A percentile compares a stretch with the other conserved stretches of the same genome.
Evolutionary conservation across 2,113 vertebrate species (phyloP).

Genomic region (Lucifuga dentata): DNA sequence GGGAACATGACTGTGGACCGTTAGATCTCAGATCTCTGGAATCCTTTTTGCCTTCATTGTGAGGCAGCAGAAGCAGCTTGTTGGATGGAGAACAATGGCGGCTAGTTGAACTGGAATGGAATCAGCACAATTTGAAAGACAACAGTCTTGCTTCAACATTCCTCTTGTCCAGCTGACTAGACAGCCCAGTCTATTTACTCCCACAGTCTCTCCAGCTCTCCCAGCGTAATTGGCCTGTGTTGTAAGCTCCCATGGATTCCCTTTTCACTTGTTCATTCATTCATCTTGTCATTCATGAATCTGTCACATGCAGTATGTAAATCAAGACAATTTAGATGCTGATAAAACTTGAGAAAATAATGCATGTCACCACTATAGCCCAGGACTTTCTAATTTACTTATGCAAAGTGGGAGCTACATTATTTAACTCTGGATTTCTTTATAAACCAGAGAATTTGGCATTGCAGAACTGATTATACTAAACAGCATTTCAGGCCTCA

Average conservation of each 20-base stretch:
- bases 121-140: slow-evolving; percentile 31
- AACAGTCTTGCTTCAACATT: slow-evolving; percentile 52
- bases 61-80: slow-evolving; percentile 11
- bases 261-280: not conserved
- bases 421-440: not conserved
- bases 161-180: slow-evolving; percentile 58
- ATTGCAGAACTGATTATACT: too few species aligned
- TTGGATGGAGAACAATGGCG: slow-evolving; percentile 39
- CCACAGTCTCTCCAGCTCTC: slow-evolving; percentile 20
- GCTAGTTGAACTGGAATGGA: slow-evolving; percentile 35
- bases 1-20: not conserved
- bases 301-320: not conserved
- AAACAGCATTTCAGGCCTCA: too few species aligned
- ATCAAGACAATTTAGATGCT: not conserved
- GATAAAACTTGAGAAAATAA: not conserved
- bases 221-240: slow-evolving; percentile 30
- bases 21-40: too few species aligned
- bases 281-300: not conserved
- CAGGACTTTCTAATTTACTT: not conserved
- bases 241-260: too few species aligned
- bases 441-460: too few species aligned
- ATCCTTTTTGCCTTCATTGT: not conserved
- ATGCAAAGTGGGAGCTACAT: not conserved
- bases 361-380: not conserved
- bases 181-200: slow-evolving; percentile 37